Evolutionary conservation across 2,113 vertebrate species (phyloP), one percentile per base, ranked within the genome.

Genomic region (Origma solitaria): DNA sequence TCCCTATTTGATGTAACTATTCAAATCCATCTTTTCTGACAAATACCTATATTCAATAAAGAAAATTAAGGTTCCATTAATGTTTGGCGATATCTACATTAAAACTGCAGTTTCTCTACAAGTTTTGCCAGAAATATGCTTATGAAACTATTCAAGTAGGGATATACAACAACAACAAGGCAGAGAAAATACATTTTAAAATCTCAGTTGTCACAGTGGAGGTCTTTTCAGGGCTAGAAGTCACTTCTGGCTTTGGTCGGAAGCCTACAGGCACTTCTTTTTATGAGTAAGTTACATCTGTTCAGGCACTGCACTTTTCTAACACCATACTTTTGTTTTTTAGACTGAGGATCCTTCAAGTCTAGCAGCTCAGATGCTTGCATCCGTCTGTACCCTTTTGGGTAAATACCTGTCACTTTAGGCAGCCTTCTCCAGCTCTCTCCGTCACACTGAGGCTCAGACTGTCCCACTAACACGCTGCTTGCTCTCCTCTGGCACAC

Each of bases 301-400:
- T 96, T 97, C 95, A 95, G 60, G 56, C 94, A 94, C 94, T 96
- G 72, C 35, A 95, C 95, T 97, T 88, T 58, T 72, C 86, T 96
- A 95, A 91, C 95, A 96, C 91, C 95, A 94, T 23, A 95, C 91
- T 95, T 97, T 95, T 94, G 94, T 86, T 93, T 96, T 97, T 95
- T 84, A 96, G 92, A 81, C 80, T 90, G 92, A 95, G 71, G 92
- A 95, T 76, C 91, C 94, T 94, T 94, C 69, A 78, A 96, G 96
- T 97, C 95, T 96, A 97, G 96, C 94, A 97, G 95, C 96, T 96
- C 95, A 95, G 94, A 96, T 96, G 95, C 95, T 97, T 81, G 91
- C 60, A 97, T 92, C 86, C 86, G 86, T 93, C 94, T 96, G 88
- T 49, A 96, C 16, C 42, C 86, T 92, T 92, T 93, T 82, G 94